A percentile compares a stretch with the other conserved stretches of the same genome.
phyloP scores from a whole-genome alignment of 1,140 invertebrate species.

The Oreohelix idahoensis region DNA sequence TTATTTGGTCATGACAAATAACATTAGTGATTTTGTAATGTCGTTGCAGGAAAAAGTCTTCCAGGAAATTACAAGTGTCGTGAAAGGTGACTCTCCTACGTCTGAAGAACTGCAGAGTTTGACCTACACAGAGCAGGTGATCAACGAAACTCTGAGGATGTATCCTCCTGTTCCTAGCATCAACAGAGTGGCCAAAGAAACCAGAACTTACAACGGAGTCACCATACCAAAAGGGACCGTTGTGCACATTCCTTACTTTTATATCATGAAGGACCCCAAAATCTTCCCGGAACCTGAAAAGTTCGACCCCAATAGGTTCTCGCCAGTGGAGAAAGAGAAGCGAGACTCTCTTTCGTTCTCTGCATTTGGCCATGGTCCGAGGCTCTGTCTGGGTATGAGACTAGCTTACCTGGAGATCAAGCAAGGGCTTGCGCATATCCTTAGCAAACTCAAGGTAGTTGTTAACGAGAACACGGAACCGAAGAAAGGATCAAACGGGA shows the following conservation, averaged over 20 bases:
- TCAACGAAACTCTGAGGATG: slow-evolving; percentile 38
- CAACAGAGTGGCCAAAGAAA: slow-evolving; percentile 21
- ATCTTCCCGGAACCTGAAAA: background rate
- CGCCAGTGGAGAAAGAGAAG: slow-evolving; percentile 19
- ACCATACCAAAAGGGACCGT: slow-evolving; percentile 4
- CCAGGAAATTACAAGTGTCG: slow-evolving; percentile 1
- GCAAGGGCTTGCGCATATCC: slow-evolving; percentile 73
- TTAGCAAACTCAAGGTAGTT: slow-evolving; percentile 45
- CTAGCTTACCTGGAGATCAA: slow-evolving; percentile 81
- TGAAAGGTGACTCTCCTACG: slow-evolving; percentile 27
- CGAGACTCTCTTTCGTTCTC: slow-evolving; percentile 68
- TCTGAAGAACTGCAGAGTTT: slow-evolving; percentile 37
- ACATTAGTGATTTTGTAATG: no score
- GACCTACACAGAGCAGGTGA: slow-evolving; percentile 41
- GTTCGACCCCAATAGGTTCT: slow-evolving; percentile 22
- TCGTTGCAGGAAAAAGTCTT: slow-evolving; percentile 33
- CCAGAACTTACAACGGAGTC: slow-evolving; percentile 27
- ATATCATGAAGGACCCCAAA: background rate
- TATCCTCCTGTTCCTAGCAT: slow-evolving; percentile 28
- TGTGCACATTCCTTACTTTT: background rate
- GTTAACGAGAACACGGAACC: slow-evolving; percentile 16
- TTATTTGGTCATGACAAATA: no score
- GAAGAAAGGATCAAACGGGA: background rate
- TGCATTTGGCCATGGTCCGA: slow-evolving; percentile 76
- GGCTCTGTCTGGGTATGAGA: slow-evolving; percentile 77